Base-by-base conservation (phyloP, 2,888 invertebrate genomes). In the Sycophila texana region DNA sequence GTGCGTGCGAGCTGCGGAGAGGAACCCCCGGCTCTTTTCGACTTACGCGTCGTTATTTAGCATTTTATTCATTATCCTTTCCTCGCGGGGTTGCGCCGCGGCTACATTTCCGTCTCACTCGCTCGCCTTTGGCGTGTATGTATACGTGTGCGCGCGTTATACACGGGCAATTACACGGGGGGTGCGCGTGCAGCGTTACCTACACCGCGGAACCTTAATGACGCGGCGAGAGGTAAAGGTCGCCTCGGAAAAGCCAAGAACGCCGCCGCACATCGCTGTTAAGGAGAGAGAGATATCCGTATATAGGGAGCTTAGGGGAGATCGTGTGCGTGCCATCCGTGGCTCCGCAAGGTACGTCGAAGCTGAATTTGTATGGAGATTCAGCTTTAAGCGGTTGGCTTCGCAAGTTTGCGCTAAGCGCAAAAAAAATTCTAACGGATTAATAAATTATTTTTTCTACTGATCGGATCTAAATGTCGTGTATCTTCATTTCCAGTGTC, bases 1-100 rank as follows among this genome's bases (percentile, higher is more conserved):
- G 70, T 18, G 22, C 30, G 55, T 12, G 12, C 22, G 26, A 12
- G n/a, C 10, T 3, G 3, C 3, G 39, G 39, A 39, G 39, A 39
- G 39, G 39, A 39, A 39, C 39, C 39, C 39, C 39, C 39, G 39
- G 39, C 39, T 39, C 10, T 61, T 22, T 20, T 30, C n/a, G 4
- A 14, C 39, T 57, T 39, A 18, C 68, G 80, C 79, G 76, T 82
- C 81, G 82, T 85, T 83, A 85, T 85, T 85, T 81, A 83, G 81
- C 83, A 84, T 86, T 85, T 84, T 84, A 84, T 84, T 84, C 84
- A 82, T 83, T 84, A 83, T 83, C 83, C 80, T 83, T 82, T 77
- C 80, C 67, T 68, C 80, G 68, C 61, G 7, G 67, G 68, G 53
- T 26, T 67, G 74, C 18, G 18, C 49, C 20, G 61, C 26, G 51